phyloP scores from a whole-genome alignment of 1,140 invertebrate species.

The Cotesia vestalis region DNA sequence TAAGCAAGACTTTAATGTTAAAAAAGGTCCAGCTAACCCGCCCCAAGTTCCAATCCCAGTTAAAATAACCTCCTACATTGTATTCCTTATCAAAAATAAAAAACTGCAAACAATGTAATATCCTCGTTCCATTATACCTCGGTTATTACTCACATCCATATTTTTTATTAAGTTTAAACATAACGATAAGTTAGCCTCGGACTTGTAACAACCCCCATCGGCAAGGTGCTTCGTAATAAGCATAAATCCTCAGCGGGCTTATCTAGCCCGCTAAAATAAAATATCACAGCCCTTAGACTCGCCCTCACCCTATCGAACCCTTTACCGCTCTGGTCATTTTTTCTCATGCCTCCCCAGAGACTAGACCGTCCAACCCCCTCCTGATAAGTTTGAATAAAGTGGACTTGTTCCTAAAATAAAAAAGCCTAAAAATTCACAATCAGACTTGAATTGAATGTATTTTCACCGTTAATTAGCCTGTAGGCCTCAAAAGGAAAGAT shows the following conservation, averaged over 20 bases:
- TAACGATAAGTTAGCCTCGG: background rate
- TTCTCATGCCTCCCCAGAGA: slow-evolving; percentile 26
- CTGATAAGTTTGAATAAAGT: slow-evolving; percentile 19
- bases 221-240: slow-evolving; percentile 59
- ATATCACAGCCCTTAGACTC: slow-evolving; percentile 56
- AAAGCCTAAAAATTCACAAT: no score
- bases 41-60: background rate
- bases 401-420: background rate
- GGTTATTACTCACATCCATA: no score
- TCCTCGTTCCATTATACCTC: no score
- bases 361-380: slow-evolving; percentile 25
- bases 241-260: slow-evolving; percentile 65
- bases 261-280: slow-evolving; percentile 65
- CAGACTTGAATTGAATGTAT: no score
- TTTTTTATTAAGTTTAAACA: no score
- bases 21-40: no score
- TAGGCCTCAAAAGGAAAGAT: no score
- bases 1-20: no score
- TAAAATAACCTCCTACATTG: no score
- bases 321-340: slow-evolving; percentile 35
- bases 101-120: no score
- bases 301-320: slow-evolving; percentile 37
- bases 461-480: no score
- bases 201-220: background rate
- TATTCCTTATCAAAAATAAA: no score